Evolutionary conservation across 2,797 vertebrate genomes (phyloP).

Genomic region (Trachurus trachurus): DNA sequence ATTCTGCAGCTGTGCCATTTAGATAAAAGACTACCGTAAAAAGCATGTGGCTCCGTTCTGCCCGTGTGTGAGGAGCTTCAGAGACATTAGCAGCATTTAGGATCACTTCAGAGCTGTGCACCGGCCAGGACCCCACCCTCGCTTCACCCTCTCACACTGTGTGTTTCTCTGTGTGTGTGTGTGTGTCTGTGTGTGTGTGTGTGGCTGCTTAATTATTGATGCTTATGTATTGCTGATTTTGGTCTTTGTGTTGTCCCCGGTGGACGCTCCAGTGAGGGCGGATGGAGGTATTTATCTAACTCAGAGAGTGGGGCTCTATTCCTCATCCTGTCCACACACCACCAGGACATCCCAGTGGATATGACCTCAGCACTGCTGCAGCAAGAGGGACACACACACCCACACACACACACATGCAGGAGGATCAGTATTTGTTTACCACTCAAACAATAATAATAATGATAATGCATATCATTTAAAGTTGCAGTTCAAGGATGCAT

Average conservation of each 20-base stretch:
- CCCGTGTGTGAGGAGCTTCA: conserved; percentile 46
- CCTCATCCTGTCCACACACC: conserved; percentile 80
- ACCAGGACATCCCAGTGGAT: conserved; percentile 75
- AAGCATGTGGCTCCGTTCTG: conserved; percentile 13
- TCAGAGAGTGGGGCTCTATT: conserved; percentile 83
- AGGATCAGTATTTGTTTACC: conserved; percentile 65
- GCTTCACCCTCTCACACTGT: conserved; percentile 63
- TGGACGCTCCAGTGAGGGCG: conserved; percentile 76
- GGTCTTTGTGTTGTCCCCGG: conserved; percentile 84
- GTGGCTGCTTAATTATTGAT: conserved; percentile 89
- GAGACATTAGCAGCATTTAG: conserved; percentile 72
- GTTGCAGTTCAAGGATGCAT: too few species aligned
- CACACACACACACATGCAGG: conserved; percentile 44
- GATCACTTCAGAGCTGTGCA: conserved; percentile 67
- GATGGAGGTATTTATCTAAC: conserved; percentile 86
- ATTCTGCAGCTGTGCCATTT: conserved; percentile 23
- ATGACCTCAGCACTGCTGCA: conserved; percentile 81
- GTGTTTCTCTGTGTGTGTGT: conserved; percentile 43
- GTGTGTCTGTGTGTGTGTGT: conserved; percentile 18
- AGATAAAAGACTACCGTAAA: conserved; percentile 27
- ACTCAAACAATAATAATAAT: not conserved
- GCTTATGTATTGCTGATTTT: conserved; percentile 88
- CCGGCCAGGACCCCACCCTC: conserved; percentile 67
- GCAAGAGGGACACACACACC: conserved; percentile 44
- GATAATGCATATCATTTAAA: too few species aligned